Percentiles rank a stretch among this genome's conserved stretches.
phyloP scores from a whole-genome alignment of 2,113 vertebrate species.

The Vanacampus margaritifer region DNA sequence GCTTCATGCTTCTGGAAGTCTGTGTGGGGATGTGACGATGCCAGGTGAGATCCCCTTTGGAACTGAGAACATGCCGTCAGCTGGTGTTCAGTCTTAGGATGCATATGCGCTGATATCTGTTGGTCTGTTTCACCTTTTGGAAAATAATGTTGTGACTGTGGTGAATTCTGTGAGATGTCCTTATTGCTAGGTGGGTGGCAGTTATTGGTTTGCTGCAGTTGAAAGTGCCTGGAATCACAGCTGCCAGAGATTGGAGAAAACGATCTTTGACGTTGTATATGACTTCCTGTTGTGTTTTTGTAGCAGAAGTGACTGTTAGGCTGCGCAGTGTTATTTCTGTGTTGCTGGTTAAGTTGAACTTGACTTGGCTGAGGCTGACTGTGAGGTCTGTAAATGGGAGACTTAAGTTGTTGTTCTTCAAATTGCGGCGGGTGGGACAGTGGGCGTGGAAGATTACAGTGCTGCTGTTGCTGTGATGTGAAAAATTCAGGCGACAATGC shows the following conservation, averaged over 20 bases:
- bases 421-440: constrained; percentile 67
- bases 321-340: constrained; percentile 57
- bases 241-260: constrained; percentile 73
- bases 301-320: constrained; percentile 63
- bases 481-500: constrained; percentile 71
- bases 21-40: constrained; percentile 57
- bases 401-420: constrained; percentile 68
- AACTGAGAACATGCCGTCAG: constrained; percentile 56
- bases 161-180: constrained; percentile 62
- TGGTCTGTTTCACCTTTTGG: constrained; percentile 54
- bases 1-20: constrained; percentile 86
- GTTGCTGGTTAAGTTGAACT: constrained; percentile 46
- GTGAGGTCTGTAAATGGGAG: constrained; percentile 66
- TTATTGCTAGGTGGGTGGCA: constrained; percentile 59
- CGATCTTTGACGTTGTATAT: constrained; percentile 63
- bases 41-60: constrained; percentile 61
- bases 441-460: constrained; percentile 61
- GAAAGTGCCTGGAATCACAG: constrained; percentile 72
- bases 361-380: constrained; percentile 67
- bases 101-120: constrained; percentile 52
- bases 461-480: constrained; percentile 59
- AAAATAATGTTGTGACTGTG: constrained; percentile 68
- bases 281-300: constrained; percentile 58
- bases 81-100: constrained; percentile 69
- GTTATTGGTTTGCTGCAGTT: constrained; percentile 67